phyloP scores from a whole-genome alignment of 2,113 vertebrate species.

The Scophthalmus maximus region DNA sequence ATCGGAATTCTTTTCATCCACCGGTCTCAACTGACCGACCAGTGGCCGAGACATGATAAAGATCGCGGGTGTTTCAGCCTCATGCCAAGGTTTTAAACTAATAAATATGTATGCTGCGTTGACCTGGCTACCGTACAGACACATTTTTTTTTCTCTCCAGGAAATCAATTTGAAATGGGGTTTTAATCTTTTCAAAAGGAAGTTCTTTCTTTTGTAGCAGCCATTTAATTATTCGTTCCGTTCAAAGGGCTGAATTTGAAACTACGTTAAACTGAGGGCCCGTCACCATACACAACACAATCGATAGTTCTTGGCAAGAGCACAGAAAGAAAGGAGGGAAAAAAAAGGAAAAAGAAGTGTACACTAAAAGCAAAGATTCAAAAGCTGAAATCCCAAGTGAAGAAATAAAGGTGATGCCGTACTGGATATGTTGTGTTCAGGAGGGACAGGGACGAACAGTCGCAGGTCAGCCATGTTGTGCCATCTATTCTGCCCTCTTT shows the following conservation, averaged over 20 bases:
- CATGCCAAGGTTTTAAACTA: slow-evolving; percentile 6
- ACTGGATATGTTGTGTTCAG: slow-evolving; percentile 23
- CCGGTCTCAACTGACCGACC: background rate
- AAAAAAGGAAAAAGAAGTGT: background rate
- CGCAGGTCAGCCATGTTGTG: slow-evolving; percentile 14
- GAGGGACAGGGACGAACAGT: slow-evolving; percentile 1
- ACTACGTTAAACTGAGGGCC: background rate
- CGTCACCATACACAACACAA: slow-evolving; percentile 7
- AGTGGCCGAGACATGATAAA: slow-evolving; percentile 13
- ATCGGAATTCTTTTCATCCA: slow-evolving; percentile 47
- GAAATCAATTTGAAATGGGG: slow-evolving; percentile 7
- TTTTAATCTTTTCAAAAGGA: slow-evolving; percentile 19
- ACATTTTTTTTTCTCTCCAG: slow-evolving; percentile 7
- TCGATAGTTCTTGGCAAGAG: slow-evolving; percentile 15
- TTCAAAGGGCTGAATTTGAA: slow-evolving; percentile 13
- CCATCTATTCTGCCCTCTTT: slow-evolving; percentile 1
- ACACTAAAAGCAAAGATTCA: slow-evolving; percentile 19
- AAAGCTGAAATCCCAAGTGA: slow-evolving; percentile 13
- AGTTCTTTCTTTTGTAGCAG: background rate
- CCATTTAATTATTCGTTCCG: slow-evolving; percentile 1
- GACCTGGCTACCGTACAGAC: background rate
- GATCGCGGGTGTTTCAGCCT: slow-evolving; percentile 1
- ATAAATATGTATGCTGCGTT: slow-evolving; percentile 7
- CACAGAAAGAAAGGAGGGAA: background rate
- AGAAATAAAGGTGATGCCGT: background rate